Evolutionary conservation across 2,797 vertebrate genomes (phyloP).

Genomic region (Pelochelys cantorii): DNA sequence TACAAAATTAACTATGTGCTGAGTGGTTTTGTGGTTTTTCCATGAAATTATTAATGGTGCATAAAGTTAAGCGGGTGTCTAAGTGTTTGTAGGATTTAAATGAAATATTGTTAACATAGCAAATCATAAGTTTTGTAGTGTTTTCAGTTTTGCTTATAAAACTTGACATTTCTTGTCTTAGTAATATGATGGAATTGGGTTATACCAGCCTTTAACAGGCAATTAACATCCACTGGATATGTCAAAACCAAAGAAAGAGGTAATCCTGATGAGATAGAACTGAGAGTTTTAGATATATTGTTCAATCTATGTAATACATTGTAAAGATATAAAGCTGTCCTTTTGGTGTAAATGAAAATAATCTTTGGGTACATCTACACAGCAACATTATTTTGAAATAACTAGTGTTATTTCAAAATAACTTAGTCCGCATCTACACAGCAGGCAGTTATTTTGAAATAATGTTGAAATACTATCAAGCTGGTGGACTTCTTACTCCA

Average conservation of each 20-base stretch:
- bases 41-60: neutral
- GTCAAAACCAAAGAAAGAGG: neutral
- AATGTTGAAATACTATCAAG: too few relatives aligned
- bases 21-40: neutral
- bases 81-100: neutral
- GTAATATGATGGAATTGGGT: neutral
- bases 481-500: too few relatives aligned
- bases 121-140: neutral
- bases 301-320: neutral
- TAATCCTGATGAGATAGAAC: neutral
- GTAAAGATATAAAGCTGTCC: neutral
- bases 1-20: neutral
- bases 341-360: neutral
- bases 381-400: too few relatives aligned
- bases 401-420: too few relatives aligned
- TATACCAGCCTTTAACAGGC: neutral
- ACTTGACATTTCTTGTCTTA: neutral
- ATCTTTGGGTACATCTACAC: neutral
- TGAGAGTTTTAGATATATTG: neutral
- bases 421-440: too few relatives aligned
- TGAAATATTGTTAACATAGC: neutral
- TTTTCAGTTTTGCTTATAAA: conserved; percentile 30
- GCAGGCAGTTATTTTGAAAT: too few relatives aligned
- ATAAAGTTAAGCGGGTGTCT: neutral
- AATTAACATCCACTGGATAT: conserved; percentile 8